Evolutionary conservation across 2,888 invertebrate genomes (phyloP).

Genomic region (Spilarctia lutea): DNA sequence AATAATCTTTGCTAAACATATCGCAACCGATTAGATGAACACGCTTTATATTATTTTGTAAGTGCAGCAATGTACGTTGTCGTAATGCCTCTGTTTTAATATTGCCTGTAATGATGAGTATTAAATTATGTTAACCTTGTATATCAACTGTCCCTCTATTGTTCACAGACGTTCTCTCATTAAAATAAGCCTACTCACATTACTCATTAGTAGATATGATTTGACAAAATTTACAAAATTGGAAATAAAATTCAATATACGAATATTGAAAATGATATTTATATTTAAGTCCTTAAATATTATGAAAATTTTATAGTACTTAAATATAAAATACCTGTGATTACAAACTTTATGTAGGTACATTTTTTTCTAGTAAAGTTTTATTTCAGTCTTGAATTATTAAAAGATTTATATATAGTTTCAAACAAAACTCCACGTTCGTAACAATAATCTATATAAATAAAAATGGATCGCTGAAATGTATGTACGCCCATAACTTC

Average conservation of each 20-base stretch:
- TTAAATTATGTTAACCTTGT: background rate
- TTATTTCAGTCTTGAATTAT: no score
- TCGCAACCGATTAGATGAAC: conserved; percentile 3
- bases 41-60: conserved; percentile 1
- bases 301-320: background rate
- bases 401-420: no score
- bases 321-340: background rate
- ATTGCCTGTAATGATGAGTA: background rate
- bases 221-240: no score
- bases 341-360: background rate
- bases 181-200: background rate
- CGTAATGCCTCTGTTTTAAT: conserved; percentile 3
- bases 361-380: no score
- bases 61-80: no score
- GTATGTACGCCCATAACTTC: no score
- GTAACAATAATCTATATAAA: no score
- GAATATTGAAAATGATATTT: no score
- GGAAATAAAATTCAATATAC: no score
- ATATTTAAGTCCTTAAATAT: no score
- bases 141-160: background rate
- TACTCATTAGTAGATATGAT: background rate
- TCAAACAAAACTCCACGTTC: no score
- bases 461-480: no score
- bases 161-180: background rate
- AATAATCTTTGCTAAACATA: conserved; percentile 1